Evolutionary conservation across 1,140 invertebrate species (phyloP), one percentile per base, ranked within the genome.

Genomic region (Drosophila asahinai): DNA sequence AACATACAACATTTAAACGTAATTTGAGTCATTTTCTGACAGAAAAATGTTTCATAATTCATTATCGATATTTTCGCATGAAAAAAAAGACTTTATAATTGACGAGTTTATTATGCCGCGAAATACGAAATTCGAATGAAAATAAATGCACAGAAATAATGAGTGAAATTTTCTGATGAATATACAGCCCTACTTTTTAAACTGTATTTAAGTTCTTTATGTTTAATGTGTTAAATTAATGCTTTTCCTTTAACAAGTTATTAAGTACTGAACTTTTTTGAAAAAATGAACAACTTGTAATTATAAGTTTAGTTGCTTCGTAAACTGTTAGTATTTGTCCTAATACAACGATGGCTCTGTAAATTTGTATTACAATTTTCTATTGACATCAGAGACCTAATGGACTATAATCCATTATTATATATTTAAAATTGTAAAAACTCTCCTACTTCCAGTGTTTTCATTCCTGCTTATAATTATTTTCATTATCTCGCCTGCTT

Each of bases 401-500:
- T 6, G 8, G 2, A 4, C 6, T 38, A 6, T n/a, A 25, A 25
- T 25, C 22, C 22, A 25, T 25, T 22, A 22, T 22, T n/a, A n/a
- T 6, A 25, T 25, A 55, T 38, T 38, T 15, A 55, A 19, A 54
- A 19, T 8, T 36, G 0, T 36, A 19, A 54, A 36, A 15, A 2
- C 30, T 11, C 4, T 2, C 17, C 3, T 36, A 33, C 14, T 5
- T 14, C 5, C 38, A 57, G 2, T 15, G 6, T 61, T 38, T 27
- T 22, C 30, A 15, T 19, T 40, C 15, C 5, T 9, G 4, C n/a
- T 42, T 19, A 9, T 48, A 17, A 58, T 55, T 57, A 25, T 45
- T 60, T 58, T 22, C 33, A 48, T 73, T 57, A 70, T 62, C 60
- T 60, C 51, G 48, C 47, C 57, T 62, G 67, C 3, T 67, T 67